phyloP scores from a whole-genome alignment of 2,888 invertebrate species.

The Brenthis daphne region DNA sequence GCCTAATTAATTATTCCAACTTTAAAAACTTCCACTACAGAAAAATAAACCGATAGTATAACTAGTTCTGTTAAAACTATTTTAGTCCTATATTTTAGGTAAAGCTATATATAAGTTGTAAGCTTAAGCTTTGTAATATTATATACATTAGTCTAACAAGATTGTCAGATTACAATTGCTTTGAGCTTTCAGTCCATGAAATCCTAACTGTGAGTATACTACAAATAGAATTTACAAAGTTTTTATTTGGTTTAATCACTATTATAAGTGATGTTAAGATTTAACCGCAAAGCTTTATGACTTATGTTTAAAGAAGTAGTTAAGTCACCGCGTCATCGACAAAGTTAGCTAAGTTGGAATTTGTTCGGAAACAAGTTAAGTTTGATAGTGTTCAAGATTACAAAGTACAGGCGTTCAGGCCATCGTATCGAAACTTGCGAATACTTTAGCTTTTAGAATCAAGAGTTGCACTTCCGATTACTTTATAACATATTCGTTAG shows the following conservation, averaged over 20 bases:
- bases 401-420: conserved; percentile 31
- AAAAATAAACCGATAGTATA: no score
- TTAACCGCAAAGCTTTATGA: conserved; percentile 5
- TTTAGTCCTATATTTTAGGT: no score
- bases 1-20: no score
- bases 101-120: no score
- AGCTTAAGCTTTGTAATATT: no score
- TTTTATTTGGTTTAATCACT: conserved; percentile 1
- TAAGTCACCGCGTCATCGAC: conserved; percentile 34
- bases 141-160: no score
- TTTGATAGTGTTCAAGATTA: conserved; percentile 40
- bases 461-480: conserved; percentile 22
- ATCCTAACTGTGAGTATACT: not conserved
- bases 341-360: conserved; percentile 36
- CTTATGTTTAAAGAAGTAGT: conserved; percentile 17
- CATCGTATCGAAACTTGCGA: conserved; percentile 33
- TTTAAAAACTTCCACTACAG: no score
- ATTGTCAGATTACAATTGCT: no score
- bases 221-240: not conserved
- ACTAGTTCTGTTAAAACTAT: no score
- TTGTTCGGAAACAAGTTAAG: conserved; percentile 37
- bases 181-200: no score
- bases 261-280: conserved; percentile 2
- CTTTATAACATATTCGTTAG: conserved; percentile 8
- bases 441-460: conserved; percentile 25